Base-by-base conservation (phyloP, 2,113 vertebrate genomes). In the Pelobates fuscus region DNA sequence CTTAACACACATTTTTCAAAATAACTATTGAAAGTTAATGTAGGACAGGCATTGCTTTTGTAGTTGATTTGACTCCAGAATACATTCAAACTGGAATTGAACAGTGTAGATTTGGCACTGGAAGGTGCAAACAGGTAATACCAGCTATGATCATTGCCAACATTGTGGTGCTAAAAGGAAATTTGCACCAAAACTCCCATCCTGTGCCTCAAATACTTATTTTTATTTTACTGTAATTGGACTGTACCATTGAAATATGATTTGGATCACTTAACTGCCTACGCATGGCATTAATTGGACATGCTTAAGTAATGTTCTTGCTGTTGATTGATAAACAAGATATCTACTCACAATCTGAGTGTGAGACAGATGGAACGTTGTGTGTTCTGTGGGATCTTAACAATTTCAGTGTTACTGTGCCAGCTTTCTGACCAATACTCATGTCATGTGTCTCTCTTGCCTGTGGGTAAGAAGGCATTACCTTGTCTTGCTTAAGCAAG, bases 311-410 rank as follows among this genome's bases (percentile, higher is more conserved):
- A 44, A 41, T 71, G 70, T 71, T 71, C 59, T 32, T 5, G 6
- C 24, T 49, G 37, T 32, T 49, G 69, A 71, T 59, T 71, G 37
- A 59, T 59, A 63, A 63, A 62, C 46, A 62, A 62, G 59, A 62
- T 62, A n/a, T 70, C 30, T 63, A 8, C 26, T 60, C 41, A 30
- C 58, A 52, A 37, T 71, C 43, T 61, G 26, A 71, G 49, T 71
- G 58, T 17, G 46, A 63, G 59, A 71, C 70, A 71, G 70, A 62
- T 62, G 70, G 70, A 71, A 62, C 41, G 8, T 62, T 52, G 69
- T 62, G 43, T 62, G 5, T 44, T 71, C 4, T 18, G 25, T 62
- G 59, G 58, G 70, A 62, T 71, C 43, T 62, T 52, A 20, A 30
- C 43, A 59, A 62, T 20, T 44, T 49, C 30, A 11, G 26, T 70